Percentiles rank a stretch among this genome's conserved stretches.
These are phyloP conservation scores for Cichlasoma orientale DNA, from an alignment of 2,797 vertebrate genomes.

Conservation along the genomic window DNA sequence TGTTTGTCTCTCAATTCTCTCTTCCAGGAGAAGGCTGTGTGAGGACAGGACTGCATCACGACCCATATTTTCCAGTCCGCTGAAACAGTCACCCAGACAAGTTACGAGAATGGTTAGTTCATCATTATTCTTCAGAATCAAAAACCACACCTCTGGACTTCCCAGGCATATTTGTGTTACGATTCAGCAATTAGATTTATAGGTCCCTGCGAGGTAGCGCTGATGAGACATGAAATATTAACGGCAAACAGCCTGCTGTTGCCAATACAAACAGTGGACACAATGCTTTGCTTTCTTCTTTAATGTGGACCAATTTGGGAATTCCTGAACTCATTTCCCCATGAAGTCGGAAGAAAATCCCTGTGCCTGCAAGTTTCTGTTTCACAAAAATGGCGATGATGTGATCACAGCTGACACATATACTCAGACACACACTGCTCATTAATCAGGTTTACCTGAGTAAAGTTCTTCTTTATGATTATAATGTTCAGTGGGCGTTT, in stretches of 20 bases:
- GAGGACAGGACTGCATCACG: conserved; percentile 65
- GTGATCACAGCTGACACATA: not conserved
- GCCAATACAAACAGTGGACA: conserved; percentile 31
- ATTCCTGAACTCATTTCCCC: conserved; percentile 37
- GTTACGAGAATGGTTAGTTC: conserved; percentile 81
- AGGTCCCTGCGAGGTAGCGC: conserved; percentile 1
- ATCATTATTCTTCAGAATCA: not conserved
- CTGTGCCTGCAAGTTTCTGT: not conserved
- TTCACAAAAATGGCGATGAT: not conserved
- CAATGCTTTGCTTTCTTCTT: conserved; percentile 25
- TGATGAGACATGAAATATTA: conserved; percentile 40
- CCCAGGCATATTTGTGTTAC: not conserved
- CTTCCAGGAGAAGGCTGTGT: conserved; percentile 70
- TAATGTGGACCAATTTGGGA: conserved; percentile 47
- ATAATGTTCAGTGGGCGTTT: not conserved
- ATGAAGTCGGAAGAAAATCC: conserved; percentile 45
- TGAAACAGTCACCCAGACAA: conserved; percentile 67
- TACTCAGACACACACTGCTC: not conserved
- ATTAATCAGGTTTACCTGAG: not conserved
- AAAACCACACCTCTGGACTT: conserved; percentile 1
- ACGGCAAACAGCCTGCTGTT: not conserved
- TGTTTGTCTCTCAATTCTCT: conserved; percentile 19
- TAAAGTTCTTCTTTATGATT: not conserved
- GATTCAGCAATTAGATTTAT: conserved; percentile 20
- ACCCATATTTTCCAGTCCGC: conserved; percentile 68